Percentiles rank a stretch among this genome's conserved stretches.
phyloP scores from a whole-genome alignment of 2,797 vertebrate species.

The Momotus momota region DNA sequence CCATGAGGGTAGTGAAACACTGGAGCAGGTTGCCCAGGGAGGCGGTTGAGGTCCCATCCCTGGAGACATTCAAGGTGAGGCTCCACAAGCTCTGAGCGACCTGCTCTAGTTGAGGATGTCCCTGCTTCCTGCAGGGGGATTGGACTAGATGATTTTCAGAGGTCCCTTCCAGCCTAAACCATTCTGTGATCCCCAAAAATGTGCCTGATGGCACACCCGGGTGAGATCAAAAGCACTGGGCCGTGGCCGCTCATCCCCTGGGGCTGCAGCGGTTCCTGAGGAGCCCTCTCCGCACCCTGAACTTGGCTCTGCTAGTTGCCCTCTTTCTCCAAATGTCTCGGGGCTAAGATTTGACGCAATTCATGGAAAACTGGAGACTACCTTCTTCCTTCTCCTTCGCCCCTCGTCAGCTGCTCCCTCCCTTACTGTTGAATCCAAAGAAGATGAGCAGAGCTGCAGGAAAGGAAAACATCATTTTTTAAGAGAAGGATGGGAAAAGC shows the following conservation, averaged over 20 bases:
- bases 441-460: neutral
- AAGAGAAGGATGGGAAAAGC: neutral
- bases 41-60: too few species aligned
- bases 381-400: neutral
- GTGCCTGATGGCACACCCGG: rapidly evolving
- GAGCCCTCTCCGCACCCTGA: neutral
- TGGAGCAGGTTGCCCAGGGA: too few species aligned
- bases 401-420: neutral
- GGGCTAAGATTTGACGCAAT: neutral
- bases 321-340: neutral
- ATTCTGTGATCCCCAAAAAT: neutral
- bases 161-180: too few species aligned
- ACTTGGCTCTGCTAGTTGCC: neutral
- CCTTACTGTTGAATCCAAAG: neutral
- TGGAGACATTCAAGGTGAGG: too few species aligned
- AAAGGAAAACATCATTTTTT: neutral
- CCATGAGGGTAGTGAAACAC: too few species aligned
- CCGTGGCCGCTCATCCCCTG: rapidly evolving
- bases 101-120: too few species aligned
- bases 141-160: too few species aligned
- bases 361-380: neutral
- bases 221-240: neutral
- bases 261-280: rapidly evolving
- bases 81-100: too few species aligned
- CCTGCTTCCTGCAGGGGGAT: too few species aligned